phyloP scores from a whole-genome alignment of 2,888 invertebrate genomes.

The Agonopterix arenella region DNA sequence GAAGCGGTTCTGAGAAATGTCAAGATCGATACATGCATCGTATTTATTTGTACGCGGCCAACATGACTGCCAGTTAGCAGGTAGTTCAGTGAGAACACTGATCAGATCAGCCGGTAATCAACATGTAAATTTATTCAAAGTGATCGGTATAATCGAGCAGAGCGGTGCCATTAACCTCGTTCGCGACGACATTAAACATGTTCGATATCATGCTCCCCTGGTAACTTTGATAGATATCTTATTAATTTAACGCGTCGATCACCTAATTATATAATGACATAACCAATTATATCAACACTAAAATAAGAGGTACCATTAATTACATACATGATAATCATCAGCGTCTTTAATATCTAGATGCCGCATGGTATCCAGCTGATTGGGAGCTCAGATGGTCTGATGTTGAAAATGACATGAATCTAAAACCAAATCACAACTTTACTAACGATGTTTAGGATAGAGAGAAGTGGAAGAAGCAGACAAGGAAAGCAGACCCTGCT shows the following conservation, averaged over 20 bases:
- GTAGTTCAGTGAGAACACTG: constrained; percentile 55
- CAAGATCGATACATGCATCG: background rate
- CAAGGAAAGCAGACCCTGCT: no score
- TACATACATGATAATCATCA: no score
- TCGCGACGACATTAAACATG: constrained; percentile 48
- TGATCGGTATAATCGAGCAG: constrained; percentile 62
- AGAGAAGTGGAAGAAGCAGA: no score
- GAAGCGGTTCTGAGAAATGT: constrained; percentile 6
- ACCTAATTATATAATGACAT: background rate
- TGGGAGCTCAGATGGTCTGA: no score
- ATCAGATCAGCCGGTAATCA: constrained; percentile 64
- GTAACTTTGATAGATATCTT: constrained; percentile 41
- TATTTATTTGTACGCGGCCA: constrained; percentile 5
- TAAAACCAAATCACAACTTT: no score
- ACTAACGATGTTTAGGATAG: no score
- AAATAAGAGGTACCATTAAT: no score
- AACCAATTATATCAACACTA: background rate
- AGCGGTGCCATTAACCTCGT: constrained; percentile 65
- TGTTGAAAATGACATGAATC: no score
- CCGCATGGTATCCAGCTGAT: no score
- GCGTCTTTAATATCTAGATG: no score
- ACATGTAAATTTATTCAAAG: constrained; percentile 70
- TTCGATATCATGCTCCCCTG: constrained; percentile 47
- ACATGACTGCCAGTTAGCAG: constrained; percentile 16
- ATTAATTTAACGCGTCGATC: constrained; percentile 34